Evolutionary conservation across 2,888 invertebrate species (phyloP).

Genomic region (Drosophila demipolita): DNA sequence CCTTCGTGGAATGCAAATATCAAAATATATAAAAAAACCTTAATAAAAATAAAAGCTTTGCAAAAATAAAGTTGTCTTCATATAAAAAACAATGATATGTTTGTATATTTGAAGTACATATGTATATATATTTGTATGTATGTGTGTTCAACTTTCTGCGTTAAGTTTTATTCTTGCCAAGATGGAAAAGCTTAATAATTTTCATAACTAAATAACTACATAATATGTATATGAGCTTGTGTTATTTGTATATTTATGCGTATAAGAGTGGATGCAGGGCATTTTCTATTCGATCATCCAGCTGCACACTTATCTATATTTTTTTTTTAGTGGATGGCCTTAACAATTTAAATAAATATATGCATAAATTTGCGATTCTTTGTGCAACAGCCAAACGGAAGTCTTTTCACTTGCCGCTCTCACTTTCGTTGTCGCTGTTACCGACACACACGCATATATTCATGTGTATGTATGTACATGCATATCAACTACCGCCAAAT

Average conservation of each 20-base stretch:
- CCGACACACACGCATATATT: too few species aligned
- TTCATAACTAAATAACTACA: neutral
- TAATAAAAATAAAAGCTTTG: neutral
- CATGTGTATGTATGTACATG: neutral
- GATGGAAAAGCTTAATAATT: neutral
- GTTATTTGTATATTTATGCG: neutral
- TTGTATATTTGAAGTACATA: neutral
- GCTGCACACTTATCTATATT: neutral
- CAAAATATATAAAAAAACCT: neutral
- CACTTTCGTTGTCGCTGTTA: conserved; percentile 65
- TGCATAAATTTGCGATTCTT: conserved; percentile 76
- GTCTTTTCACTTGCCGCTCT: conserved; percentile 69
- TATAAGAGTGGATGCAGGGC: neutral
- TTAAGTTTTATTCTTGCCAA: neutral
- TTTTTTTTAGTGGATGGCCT: conserved; percentile 14
- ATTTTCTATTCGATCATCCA: neutral
- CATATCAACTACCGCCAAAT: conserved; percentile 54
- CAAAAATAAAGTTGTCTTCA: neutral
- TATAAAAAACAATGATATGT: neutral
- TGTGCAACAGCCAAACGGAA: conserved; percentile 54
- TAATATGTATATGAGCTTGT: neutral
- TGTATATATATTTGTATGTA: neutral
- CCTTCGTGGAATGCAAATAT: neutral
- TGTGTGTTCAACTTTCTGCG: neutral
- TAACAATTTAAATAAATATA: conserved; percentile 54